phyloP scores from a whole-genome alignment of 1,140 invertebrate genomes.

The Trichonephila clavipes region DNA sequence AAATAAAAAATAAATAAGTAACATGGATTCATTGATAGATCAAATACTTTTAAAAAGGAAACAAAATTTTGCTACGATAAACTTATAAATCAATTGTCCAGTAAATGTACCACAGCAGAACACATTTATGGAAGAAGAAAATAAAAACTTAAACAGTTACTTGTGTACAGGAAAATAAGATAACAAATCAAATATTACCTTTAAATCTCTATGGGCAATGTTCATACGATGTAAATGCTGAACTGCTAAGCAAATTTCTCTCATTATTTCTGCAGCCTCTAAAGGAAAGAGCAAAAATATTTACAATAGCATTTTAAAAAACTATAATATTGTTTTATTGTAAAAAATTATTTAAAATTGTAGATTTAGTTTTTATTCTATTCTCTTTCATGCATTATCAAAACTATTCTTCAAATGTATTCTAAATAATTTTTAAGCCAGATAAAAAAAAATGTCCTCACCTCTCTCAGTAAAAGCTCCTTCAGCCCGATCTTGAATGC shows the following conservation, averaged over 20 bases:
- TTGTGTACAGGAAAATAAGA: background rate
- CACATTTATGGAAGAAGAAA: no score
- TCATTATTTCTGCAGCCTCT: conserved; percentile 96
- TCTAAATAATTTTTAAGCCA: background rate
- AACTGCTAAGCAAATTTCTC: conserved; percentile 97
- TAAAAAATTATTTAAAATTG: no score
- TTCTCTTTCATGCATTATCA: background rate
- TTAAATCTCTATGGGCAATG: conserved; percentile 98
- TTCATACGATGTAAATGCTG: conserved; percentile 96
- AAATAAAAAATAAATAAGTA: no score
- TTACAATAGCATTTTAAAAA: background rate
- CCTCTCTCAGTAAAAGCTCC: conserved; percentile 97
- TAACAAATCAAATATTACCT: conserved; percentile 81
- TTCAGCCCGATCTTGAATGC: conserved; percentile 96
- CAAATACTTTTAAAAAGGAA: no score
- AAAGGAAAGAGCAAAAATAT: conserved; percentile 77
- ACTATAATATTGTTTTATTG: no score
- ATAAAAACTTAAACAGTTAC: no score
- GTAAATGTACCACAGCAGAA: no score
- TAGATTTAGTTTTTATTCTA: background rate
- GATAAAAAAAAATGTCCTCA: conserved; percentile 80
- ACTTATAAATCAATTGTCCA: no score
- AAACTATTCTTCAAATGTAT: background rate
- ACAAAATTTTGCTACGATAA: no score
- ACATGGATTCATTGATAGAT: no score